A percentile compares a stretch with the other conserved stretches of the same genome.
Conservation (phyloP, 2,797 vertebrate genomes). For the Phalloptychus januarius region DNA sequence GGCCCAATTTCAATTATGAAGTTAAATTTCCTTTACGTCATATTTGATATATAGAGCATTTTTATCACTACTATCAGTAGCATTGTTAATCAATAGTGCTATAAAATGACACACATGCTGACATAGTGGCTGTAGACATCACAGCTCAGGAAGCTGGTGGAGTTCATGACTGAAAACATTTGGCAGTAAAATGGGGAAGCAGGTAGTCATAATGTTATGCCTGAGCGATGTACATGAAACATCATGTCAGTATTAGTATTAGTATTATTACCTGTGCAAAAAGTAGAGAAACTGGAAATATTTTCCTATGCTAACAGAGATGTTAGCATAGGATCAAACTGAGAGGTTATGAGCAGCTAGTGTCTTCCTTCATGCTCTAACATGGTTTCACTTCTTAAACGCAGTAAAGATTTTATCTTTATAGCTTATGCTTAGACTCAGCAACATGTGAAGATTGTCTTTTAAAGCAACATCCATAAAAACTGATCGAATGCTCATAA, state of each 20-base stretch:
- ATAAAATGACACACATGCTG: no score
- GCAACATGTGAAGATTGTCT: not conserved
- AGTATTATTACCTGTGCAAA: not conserved
- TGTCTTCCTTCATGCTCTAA: no score
- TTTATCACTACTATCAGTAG: no score
- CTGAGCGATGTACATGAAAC: not conserved
- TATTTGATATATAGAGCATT: no score
- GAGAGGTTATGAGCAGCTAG: no score
- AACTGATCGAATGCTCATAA: conserved; percentile 25
- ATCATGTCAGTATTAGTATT: not conserved
- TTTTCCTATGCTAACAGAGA: not conserved
- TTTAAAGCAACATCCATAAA: conserved; percentile 13
- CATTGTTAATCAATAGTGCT: no score
- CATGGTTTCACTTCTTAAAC: not conserved
- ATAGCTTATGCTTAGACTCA: not conserved
- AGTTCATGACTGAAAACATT: not conserved
- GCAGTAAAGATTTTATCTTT: not conserved
- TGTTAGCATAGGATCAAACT: no score
- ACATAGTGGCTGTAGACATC: no score
- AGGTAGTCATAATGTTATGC: not conserved
- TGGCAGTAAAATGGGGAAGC: not conserved
- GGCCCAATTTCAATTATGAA: no score
- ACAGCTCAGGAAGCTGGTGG: no score
- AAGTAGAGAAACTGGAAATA: not conserved
- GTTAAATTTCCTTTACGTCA: no score